These are phyloP conservation scores for Sterrhoptilus dennistouni DNA, from an alignment of 2,113 vertebrate species.

Conservation along the genomic window DNA sequence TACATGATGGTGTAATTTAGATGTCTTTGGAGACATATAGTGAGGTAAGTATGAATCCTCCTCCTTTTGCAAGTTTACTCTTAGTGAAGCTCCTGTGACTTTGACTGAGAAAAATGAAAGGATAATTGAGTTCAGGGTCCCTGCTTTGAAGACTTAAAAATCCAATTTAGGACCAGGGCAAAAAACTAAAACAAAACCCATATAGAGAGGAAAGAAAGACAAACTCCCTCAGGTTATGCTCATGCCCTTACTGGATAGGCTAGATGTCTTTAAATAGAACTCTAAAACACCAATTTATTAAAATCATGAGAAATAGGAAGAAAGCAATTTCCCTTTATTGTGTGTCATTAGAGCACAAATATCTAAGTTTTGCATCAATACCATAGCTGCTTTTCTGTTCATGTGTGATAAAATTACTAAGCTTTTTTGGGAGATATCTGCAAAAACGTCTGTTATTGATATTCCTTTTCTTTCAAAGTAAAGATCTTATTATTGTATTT, in stretches of 20 bases:
- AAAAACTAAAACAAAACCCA: conserved; percentile 40
- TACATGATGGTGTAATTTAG: fast-evolving
- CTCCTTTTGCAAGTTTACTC: neutral
- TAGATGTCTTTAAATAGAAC: neutral
- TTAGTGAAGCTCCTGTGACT: neutral
- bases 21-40: neutral
- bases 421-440: neutral
- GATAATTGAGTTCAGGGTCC: conserved; percentile 49
- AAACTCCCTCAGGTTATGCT: conserved; percentile 32
- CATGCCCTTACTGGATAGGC: neutral
- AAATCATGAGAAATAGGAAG: neutral
- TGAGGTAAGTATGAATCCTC: neutral
- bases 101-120: conserved; percentile 27
- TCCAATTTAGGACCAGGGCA: conserved; percentile 32
- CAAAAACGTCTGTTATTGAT: neutral
- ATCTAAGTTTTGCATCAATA: neutral
- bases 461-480: neutral
- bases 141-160: conserved; percentile 43
- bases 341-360: neutral
- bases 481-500: neutral
- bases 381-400: neutral
- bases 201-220: conserved; percentile 29
- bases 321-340: neutral
- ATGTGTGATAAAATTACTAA: neutral
- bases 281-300: conserved; percentile 12